Percentiles rank a stretch among this genome's conserved stretches.
These are phyloP conservation scores for Phylloscopus whistleri DNA, from an alignment of 2,113 vertebrate genomes.

Conservation along the genomic window DNA sequence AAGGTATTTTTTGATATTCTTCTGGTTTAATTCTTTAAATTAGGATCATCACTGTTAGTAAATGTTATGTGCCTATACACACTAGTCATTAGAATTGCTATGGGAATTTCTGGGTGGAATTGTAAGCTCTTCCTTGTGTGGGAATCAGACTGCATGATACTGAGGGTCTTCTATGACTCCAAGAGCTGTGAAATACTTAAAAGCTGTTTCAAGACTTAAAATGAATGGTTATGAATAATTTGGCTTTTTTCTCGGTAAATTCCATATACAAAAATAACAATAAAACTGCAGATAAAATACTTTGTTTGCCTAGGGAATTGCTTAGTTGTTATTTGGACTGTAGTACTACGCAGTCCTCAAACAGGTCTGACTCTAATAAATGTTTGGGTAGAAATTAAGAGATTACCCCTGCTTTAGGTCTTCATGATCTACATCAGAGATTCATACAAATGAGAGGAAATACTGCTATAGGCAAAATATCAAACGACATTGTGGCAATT, in stretches of 20 bases:
- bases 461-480: background rate
- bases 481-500: background rate
- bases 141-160: background rate
- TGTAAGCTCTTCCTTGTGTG: background rate
- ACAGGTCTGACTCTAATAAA: background rate
- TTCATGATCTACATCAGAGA: background rate
- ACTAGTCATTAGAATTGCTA: background rate
- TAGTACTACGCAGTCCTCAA: background rate
- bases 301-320: background rate
- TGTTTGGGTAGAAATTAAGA: background rate
- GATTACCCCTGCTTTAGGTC: background rate
- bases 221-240: background rate
- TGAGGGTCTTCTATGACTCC: background rate
- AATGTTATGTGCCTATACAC: background rate
- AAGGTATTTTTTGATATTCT: background rate
- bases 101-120: background rate
- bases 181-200: background rate
- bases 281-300: background rate
- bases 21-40: background rate
- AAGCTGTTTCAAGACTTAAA: slow-evolving; percentile 12
- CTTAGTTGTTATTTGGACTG: background rate
- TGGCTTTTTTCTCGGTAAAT: background rate
- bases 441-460: background rate
- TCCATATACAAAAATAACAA: background rate
- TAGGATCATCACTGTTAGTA: background rate